phyloP scores from a whole-genome alignment of 2,888 invertebrate genomes.

The Dendrolimus pini region DNA sequence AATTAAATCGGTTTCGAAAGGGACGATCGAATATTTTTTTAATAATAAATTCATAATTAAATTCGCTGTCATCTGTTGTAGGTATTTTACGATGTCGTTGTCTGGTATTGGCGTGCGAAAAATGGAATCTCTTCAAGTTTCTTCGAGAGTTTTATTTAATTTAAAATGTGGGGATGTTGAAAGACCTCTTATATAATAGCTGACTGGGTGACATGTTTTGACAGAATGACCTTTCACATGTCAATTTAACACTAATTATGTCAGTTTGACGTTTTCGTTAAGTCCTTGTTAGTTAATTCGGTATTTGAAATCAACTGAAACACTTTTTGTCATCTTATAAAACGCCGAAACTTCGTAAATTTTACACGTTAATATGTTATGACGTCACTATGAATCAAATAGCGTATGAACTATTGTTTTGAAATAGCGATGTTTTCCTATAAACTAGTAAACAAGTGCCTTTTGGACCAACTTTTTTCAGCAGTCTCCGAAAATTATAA shows the following conservation, averaged over 20 bases:
- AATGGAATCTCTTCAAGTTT: conserved; percentile 48
- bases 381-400: too few species aligned
- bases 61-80: conserved; percentile 70
- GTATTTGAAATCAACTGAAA: too few species aligned
- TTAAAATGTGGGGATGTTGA: conserved; percentile 22
- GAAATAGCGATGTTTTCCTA: too few species aligned
- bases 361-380: too few species aligned
- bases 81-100: conserved; percentile 51
- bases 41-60: conserved; percentile 74
- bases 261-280: not conserved
- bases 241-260: not conserved
- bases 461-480: too few species aligned
- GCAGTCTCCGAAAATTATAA: too few species aligned
- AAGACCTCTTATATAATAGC: conserved; percentile 4
- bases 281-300: too few species aligned
- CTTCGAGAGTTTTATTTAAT: conserved; percentile 51
- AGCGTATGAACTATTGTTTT: too few species aligned
- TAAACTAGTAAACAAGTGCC: too few species aligned
- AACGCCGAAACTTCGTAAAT: too few species aligned
- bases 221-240: not conserved
- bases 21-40: conserved; percentile 63
- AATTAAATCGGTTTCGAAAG: conserved; percentile 46
- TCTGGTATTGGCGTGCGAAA: conserved; percentile 67
- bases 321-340: too few species aligned
- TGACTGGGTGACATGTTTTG: not conserved